Percentiles rank a stretch among this genome's conserved stretches.
These are phyloP conservation scores for Spialia ferax DNA, from an alignment of 2,888 invertebrate species.

Conservation along the genomic window DNA sequence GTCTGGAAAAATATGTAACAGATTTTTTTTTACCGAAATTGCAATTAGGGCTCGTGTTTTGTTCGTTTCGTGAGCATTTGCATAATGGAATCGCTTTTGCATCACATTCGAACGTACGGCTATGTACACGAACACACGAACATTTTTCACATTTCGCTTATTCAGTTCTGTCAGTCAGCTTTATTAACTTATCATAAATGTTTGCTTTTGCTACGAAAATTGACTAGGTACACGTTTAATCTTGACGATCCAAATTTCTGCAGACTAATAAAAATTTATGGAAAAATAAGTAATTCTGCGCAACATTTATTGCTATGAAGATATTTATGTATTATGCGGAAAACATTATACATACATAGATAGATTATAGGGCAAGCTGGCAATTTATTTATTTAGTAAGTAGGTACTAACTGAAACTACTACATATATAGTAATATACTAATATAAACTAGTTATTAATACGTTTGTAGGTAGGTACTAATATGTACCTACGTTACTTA, in stretches of 20 bases:
- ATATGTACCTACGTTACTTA: no score
- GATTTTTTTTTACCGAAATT: constrained; percentile 11
- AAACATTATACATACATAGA: no score
- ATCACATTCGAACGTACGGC: constrained; percentile 46
- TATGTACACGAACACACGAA: no score
- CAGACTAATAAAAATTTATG: background rate
- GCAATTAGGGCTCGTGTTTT: constrained; percentile 13
- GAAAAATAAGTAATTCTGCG: background rate
- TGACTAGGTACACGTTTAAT: background rate
- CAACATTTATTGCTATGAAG: no score
- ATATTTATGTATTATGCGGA: background rate
- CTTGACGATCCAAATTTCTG: background rate
- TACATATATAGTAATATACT: no score
- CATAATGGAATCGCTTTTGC: constrained; percentile 64
- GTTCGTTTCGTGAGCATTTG: constrained; percentile 57
- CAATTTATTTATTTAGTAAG: no score
- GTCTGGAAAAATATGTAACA: constrained; percentile 5
- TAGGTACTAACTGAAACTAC: no score
- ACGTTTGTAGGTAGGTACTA: no score
- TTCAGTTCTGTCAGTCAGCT: background rate
- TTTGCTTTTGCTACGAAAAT: background rate
- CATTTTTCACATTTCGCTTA: background rate
- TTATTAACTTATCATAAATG: constrained; percentile 7
- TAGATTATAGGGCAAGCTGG: no score
- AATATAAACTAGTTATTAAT: no score